phyloP scores from a whole-genome alignment of 2,797 vertebrate genomes.

The Acomys russatus region DNA sequence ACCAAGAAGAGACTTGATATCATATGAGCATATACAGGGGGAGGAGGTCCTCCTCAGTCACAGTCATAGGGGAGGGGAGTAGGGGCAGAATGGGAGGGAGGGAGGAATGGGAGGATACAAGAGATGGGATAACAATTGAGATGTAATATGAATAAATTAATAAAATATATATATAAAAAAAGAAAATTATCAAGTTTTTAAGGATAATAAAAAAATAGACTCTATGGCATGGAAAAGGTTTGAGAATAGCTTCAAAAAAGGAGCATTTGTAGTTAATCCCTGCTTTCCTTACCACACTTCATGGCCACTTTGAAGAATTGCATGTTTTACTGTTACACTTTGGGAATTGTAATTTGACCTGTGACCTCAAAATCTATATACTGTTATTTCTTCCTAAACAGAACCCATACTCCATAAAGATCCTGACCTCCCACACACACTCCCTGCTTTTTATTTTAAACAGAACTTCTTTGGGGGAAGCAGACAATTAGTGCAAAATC shows the following conservation, averaged over 20 bases:
- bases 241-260: neutral
- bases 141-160: too few relatives aligned
- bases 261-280: neutral
- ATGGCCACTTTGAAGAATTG: neutral
- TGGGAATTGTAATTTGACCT: neutral
- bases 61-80: too few relatives aligned
- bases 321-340: neutral
- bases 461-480: slow-evolving; percentile 66
- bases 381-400: slow-evolving; percentile 41
- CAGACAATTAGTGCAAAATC: slow-evolving; percentile 79
- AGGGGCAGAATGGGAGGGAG: too few relatives aligned
- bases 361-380: slow-evolving; percentile 9
- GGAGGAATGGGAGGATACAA: too few relatives aligned
- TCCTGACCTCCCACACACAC: neutral
- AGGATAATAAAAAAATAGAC: too few relatives aligned
- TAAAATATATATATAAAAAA: too few relatives aligned
- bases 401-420: neutral
- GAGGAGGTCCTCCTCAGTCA: too few relatives aligned
- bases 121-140: too few relatives aligned
- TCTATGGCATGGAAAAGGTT: neutral
- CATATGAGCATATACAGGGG: too few relatives aligned
- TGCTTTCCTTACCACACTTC: neutral
- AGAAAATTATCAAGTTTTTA: too few relatives aligned
- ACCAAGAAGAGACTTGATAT: too few relatives aligned
- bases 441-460: slow-evolving; percentile 46